A percentile compares a stretch with the other conserved stretches of the same genome.
Conservation (phyloP, 2,113 vertebrate genomes). For the Leucopsar rothschildi region DNA sequence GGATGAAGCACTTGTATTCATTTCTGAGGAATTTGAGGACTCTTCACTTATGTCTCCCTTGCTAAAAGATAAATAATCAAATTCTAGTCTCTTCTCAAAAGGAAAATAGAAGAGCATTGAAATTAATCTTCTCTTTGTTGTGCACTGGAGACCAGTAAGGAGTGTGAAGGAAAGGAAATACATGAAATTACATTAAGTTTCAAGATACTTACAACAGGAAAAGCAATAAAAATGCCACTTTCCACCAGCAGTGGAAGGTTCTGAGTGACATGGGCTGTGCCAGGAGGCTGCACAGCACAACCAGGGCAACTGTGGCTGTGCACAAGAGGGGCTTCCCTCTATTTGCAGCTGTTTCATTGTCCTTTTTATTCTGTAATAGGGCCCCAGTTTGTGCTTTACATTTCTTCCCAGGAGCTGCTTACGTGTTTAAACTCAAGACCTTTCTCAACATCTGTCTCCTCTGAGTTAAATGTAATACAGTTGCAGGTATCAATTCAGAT, state of each 20-base stretch:
- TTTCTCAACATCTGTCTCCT: background rate
- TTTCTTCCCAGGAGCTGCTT: background rate
- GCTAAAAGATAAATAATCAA: background rate
- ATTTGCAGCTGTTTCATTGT: background rate
- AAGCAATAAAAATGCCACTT: background rate
- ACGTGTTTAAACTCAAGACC: background rate
- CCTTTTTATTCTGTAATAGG: background rate
- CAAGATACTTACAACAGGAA: background rate
- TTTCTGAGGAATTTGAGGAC: background rate
- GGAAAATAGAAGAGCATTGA: background rate
- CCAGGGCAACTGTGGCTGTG: fast-evolving
- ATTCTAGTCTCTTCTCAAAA: background rate
- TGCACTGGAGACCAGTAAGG: background rate
- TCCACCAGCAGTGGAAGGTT: background rate
- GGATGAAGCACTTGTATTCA: background rate
- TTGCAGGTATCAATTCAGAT: background rate
- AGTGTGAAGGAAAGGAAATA: background rate
- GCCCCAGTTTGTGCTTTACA: background rate
- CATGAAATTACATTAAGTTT: background rate
- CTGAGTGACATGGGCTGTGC: background rate
- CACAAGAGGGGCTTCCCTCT: background rate
- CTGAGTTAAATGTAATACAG: background rate
- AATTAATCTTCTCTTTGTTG: background rate
- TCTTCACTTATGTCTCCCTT: background rate
- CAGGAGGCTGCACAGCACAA: fast-evolving